A percentile compares a stretch with the other conserved stretches of the same genome.
phyloP scores from a whole-genome alignment of 2,113 vertebrate species.

The Urocolius indicus region DNA sequence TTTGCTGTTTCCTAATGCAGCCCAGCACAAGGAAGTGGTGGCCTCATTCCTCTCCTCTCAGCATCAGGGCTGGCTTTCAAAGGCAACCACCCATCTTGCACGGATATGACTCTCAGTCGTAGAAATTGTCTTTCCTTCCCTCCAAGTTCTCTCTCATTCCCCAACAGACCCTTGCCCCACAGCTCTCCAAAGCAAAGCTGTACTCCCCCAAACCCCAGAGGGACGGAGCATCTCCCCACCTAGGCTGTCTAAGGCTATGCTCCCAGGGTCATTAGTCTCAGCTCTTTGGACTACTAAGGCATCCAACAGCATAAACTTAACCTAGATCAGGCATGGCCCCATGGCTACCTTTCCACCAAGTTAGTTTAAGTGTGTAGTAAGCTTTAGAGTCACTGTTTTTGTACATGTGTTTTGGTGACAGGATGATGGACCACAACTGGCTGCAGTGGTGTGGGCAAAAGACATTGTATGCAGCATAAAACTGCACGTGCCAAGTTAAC shows the following conservation, averaged over 20 bases:
- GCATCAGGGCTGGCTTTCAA: neutral
- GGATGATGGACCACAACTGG: neutral
- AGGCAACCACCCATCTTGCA: neutral
- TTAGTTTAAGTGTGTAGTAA: neutral
- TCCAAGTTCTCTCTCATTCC: neutral
- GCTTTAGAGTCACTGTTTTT: neutral
- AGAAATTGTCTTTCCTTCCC: neutral
- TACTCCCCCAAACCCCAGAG: neutral
- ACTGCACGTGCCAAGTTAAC: neutral
- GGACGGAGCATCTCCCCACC: neutral
- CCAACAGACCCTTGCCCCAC: fast-evolving
- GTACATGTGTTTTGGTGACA: neutral
- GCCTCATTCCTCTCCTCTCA: neutral
- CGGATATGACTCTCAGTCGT: fast-evolving
- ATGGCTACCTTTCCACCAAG: neutral
- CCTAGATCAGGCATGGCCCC: too few species aligned
- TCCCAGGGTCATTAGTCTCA: neutral
- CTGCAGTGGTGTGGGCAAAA: neutral
- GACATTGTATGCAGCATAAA: neutral
- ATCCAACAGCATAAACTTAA: too few species aligned
- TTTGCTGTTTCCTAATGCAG: neutral
- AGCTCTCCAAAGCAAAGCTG: neutral
- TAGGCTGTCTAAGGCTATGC: neutral
- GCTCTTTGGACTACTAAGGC: neutral
- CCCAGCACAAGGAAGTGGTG: neutral